Base-by-base conservation (phyloP, 2,797 vertebrate species). In the Enteromius afrohamiltoni region DNA sequence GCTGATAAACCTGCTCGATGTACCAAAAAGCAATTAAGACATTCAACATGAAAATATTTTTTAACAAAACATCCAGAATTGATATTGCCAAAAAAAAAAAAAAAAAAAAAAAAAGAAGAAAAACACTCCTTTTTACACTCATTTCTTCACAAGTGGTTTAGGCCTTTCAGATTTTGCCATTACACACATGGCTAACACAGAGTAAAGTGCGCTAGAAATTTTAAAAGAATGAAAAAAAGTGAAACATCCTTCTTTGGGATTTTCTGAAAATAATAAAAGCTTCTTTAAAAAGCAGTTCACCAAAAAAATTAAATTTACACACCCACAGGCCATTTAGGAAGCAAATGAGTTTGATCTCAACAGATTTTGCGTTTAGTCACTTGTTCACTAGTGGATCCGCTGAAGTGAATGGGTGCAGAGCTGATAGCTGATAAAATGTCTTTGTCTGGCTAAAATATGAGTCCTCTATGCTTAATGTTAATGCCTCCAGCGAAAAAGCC, bases 191-290 rank as follows among this genome's bases (percentile, higher is more conserved):
- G 81, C 68, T 31, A 55, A 87, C 73, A 80, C 77, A 91, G 87
- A 89, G 83, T 90, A 92, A 93, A 91, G 91, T 93, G 92, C 89
- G 76, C 80, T 88, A 86, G 45, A 73, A 87, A 70, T 77, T 79
- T 6, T 58, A 49, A 84, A 75, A 58, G 21, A 76, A 23, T 19
- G 16, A 74, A 45, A 47, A 65, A 16, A 79, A 42, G 71, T 19
- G 3, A 68, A 55, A 58, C 26, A 67, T 83, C 51, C 23, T 29
- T 77, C 73, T 83, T 83, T 83, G 82, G 82, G 75, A 69, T 74
- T 71, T 58, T 51, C 23, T 67, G 3, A 23, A 64, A 64, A 47
- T 40, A 71, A 76, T 42, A 68, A 74, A 19, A 13, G 3, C 74
- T 64, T 17, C 26, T 51, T 37, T 16, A 14, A 42, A 31, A 29